Base-by-base conservation (phyloP, 2,888 invertebrate species). In the Aethes cnicana region DNA sequence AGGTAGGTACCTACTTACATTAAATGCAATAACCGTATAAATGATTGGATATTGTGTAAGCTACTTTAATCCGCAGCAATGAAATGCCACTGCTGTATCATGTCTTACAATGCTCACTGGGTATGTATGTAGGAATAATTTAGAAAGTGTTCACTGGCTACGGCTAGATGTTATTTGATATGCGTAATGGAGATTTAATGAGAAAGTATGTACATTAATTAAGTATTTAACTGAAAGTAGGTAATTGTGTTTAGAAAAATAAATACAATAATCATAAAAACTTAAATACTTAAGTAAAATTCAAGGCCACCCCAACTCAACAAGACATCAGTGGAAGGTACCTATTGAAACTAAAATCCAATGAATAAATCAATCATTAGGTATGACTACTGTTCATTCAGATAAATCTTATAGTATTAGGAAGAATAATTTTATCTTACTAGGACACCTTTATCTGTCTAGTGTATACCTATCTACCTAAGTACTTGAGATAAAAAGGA, bases 41-140 rank as follows among this genome's bases (percentile, higher is more conserved):
- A 32, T 20, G 2, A 33, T 14, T 23, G 16, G 9, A 9, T 17
- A 12, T 52, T 52, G 25, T 32, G 14, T 16, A 39, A 52, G 26
- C 33, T 25, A 5, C 9, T 25, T 52, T n/a, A n/a, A n/a, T 46
- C 33, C 39, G 44, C 32, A 39, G 25, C 12, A 16, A 32, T n/a
- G n/a, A n/a, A n/a, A n/a, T n/a, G 18, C 18, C 1, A 21, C 23
- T 47, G 57, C 58, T 48, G 36, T 62, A 50, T 56, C 55, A 59
- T 59, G 58, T 25, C 9, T 37, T 57, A 53, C 57, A 60, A 63
- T 62, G 59, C 61, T 64, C 62, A 62, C 63, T 63, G 63, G 63
- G 58, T 58, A 55, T 63, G 61, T 59, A 67, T 66, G 66, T 74
- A 30, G 47, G 76, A 73, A 74, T 70, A 75, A 64, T 73, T 78